A percentile compares a stretch with the other conserved stretches of the same genome.
Evolutionary conservation across 2,113 vertebrate species (phyloP).

Genomic region (Xiphorhynchus elegans): DNA sequence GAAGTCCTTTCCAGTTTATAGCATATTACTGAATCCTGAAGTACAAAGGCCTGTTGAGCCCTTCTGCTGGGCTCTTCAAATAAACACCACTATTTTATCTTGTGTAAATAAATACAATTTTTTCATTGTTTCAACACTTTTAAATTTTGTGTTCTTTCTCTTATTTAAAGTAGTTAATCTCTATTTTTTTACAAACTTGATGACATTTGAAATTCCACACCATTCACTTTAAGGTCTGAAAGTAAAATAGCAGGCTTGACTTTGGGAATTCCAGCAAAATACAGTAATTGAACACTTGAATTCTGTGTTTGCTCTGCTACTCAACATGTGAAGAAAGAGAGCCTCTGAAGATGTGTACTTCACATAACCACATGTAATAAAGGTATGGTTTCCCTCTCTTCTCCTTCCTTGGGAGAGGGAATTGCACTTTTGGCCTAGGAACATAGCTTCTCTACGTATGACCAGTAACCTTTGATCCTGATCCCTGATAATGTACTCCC

Average conservation of each 20-base stretch:
- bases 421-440: neutral
- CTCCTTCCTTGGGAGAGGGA: neutral
- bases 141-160: neutral
- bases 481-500: neutral
- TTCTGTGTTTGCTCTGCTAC: neutral
- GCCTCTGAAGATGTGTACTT: neutral
- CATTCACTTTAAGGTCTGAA: neutral
- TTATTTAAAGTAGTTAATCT: neutral
- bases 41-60: neutral
- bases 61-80: neutral
- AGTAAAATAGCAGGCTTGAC: neutral
- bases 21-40: neutral
- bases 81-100: neutral
- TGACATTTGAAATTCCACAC: neutral
- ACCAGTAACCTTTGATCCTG: neutral
- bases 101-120: neutral
- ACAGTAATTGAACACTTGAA: neutral
- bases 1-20: neutral
- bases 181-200: neutral
- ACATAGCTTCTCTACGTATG: neutral
- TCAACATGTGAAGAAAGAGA: neutral
- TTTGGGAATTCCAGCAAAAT: neutral
- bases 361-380: neutral
- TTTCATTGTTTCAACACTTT: neutral
- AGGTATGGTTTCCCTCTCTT: neutral